Evolutionary conservation across 2,113 vertebrate genomes (phyloP).

Genomic region (Rhinolophus ferrumequinum): DNA sequence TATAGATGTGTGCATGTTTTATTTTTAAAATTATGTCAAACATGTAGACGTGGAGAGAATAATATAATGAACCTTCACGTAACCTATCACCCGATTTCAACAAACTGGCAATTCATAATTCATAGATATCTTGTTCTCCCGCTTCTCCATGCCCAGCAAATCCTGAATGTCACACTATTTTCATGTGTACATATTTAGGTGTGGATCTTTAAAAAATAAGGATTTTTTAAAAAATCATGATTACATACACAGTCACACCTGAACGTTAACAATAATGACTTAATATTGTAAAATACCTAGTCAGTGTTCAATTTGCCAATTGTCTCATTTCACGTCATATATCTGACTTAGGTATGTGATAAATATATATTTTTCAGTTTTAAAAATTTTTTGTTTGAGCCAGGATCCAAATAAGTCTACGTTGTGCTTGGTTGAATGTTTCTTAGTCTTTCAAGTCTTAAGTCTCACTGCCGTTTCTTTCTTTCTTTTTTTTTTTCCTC

Average conservation of each 20-base stretch:
- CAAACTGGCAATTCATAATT: accelerated
- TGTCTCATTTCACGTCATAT: not conserved
- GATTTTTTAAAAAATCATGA: not conserved
- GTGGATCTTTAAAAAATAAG: not conserved
- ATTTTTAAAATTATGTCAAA: not conserved
- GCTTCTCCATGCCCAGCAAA: not conserved
- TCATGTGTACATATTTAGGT: not conserved
- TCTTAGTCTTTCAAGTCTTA: accelerated
- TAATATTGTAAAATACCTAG: not conserved
- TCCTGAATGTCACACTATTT: not conserved
- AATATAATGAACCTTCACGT: accelerated
- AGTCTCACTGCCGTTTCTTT: not conserved
- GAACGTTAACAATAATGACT: not conserved
- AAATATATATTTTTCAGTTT: not conserved
- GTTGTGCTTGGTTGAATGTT: accelerated
- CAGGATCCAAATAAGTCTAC: not conserved
- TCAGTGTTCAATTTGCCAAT: not conserved
- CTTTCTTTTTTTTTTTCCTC: not conserved
- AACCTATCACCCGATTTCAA: accelerated
- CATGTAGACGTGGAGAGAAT: accelerated
- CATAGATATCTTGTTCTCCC: not conserved
- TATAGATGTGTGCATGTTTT: not conserved
- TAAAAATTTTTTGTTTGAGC: not conserved
- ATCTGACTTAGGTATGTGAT: not conserved
- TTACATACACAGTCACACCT: not conserved